Conservation (phyloP, 2,888 invertebrate species). For the Nomada lathburiana region DNA sequence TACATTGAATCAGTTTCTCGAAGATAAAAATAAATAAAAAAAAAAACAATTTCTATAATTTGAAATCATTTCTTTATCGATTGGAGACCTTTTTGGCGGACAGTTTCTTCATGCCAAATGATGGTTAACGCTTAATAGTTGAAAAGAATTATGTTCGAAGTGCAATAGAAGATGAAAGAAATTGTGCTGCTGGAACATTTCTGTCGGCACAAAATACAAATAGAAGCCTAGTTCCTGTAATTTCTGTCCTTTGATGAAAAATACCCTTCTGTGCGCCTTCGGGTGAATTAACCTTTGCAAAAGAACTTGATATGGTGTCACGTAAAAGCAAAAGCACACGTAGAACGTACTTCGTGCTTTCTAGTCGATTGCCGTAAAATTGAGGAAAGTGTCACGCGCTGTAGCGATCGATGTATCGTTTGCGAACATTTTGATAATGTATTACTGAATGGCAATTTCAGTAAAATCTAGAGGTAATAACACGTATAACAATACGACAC, state of each 20-base stretch:
- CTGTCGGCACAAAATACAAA: constrained; percentile 17
- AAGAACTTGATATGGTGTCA: constrained; percentile 17
- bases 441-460: background rate
- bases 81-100: too few relatives aligned
- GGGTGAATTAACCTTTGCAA: constrained; percentile 3
- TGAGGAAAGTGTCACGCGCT: too few relatives aligned
- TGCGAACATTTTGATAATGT: background rate
- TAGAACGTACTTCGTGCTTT: background rate
- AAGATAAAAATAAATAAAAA: too few relatives aligned
- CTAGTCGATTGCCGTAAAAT: background rate
- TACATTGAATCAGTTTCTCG: too few relatives aligned
- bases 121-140: background rate
- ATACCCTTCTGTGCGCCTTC: constrained; percentile 37
- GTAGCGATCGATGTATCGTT: background rate
- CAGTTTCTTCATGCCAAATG: too few relatives aligned
- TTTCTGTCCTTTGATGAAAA: constrained; percentile 13
- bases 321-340: background rate
- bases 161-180: background rate
- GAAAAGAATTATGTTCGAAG: background rate
- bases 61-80: too few relatives aligned
- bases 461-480: background rate
- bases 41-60: too few relatives aligned
- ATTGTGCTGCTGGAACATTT: constrained; percentile 1
- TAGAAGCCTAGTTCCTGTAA: constrained; percentile 11
- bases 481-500: background rate